Evolutionary conservation across 1,140 invertebrate species (phyloP), one percentile per base, ranked within the genome.

Genomic region (Brachionus rotundiformis): DNA sequence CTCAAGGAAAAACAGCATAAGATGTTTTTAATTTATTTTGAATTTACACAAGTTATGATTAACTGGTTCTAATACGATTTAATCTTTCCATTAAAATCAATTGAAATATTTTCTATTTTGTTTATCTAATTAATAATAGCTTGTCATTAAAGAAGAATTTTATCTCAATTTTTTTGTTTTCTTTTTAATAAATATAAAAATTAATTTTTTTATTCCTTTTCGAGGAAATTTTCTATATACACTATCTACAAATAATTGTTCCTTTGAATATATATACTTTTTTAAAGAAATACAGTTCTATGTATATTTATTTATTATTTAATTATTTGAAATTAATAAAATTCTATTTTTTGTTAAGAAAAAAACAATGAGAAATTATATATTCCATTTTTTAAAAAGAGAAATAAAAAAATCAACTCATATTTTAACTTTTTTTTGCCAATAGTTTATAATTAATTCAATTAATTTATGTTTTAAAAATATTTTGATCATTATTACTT

Each of bases 121-220:
- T 54, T 54, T 54, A 54, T 54, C 47, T 19, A 54, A 54, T 54
- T 54, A 19, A 54, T 23, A 54, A 54, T 19, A 19, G 1, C n/a
- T 54, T 54, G 47, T 54, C 47, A 54, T 54, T 10, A 39, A 54
- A 54, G 47, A 54, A 54, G 47, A 54, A 54, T 54, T 54, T 54
- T 54, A 54, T 54, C 19, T 54, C 47, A 54, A 19, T 54, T 54
- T 49, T 49, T 54, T 54, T 54, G 47, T 54, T 54, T 54, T 54
- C 19, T 54, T 54, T 54, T 25, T 23, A 54, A 54, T 54, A 54
- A 54, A 54, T 8, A 54, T 54, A 54, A 54, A 54, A 23, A 19
- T 23, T 7, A 25, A 2, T 54, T 54, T 10, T 19, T 23, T 54
- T 49, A 3, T 8, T 54, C 8, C 13, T 39, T 2, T 10, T 39